Base-by-base conservation (phyloP, 2,113 vertebrate species). In the Zosterops hypoxanthus region DNA sequence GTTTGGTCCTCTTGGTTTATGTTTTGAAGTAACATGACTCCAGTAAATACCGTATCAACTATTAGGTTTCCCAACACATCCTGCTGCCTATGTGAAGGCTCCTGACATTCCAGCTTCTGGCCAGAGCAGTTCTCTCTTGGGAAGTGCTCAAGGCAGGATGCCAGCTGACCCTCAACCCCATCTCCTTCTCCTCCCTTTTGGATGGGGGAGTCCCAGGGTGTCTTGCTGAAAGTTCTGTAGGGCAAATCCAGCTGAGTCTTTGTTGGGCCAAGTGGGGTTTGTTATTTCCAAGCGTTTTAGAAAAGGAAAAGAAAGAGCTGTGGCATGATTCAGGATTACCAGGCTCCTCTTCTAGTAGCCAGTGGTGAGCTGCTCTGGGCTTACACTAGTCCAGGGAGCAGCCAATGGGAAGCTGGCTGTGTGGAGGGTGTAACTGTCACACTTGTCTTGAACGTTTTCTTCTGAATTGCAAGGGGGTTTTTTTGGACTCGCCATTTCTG, bases 401-500 rank as follows among this genome's bases (percentile, higher is more conserved):
- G 84, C n/a, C 0, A 8, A 8, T 36, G 68, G 41, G 63, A 39
- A 82, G 49, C 78, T 7, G 34, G 66, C 63, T 56, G 39, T 12
- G 23, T 4, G 6, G 31, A 44, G 83, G n/a, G 41, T 20, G 9
- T 55, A 39, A 33, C 56, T 75, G 64, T 41, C 86, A 29, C 49
- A 14, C 69, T 86, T 33, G 36, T 16, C 87, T 70, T 10, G 3
- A 84, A 9, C 0, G 5, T 75, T 95, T 80, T 70, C 44, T 59
- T 87, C 29, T 20, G 59, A 70, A 28, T 80, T 36, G 73, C 31
- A 9, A 46, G 82, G 63, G 64, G 11, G 2, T n/a, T 57, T 90
- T 90, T 83, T 96, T 53, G 78, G 93, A 82, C 64, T 79, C 17
- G 0, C 94, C 44, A 5, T 96, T 98, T 97, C 96, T 96, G 96